A percentile compares a stretch with the other conserved stretches of the same genome.
Evolutionary conservation across 2,797 vertebrate genomes (phyloP).

Genomic region (Percopsis omiscomaycus): DNA sequence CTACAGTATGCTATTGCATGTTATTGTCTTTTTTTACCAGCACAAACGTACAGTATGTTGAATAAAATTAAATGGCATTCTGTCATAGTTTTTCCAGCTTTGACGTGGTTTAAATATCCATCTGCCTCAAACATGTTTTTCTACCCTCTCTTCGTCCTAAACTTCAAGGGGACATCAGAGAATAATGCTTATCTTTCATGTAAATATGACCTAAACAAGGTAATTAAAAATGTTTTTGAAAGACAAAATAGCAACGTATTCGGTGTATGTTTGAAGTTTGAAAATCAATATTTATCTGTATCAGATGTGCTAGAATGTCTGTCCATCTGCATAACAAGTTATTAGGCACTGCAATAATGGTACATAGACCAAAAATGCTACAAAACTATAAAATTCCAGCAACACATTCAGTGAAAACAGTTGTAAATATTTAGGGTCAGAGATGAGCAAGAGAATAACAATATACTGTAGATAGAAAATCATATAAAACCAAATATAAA

Average conservation of each 20-base stretch:
- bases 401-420: neutral
- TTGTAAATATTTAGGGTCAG: slow-evolving; percentile 1
- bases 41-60: neutral
- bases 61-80: neutral
- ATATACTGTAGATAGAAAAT: neutral
- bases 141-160: too few species aligned
- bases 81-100: too few species aligned
- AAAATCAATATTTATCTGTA: slow-evolving; percentile 68
- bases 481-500: slow-evolving; percentile 5
- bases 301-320: slow-evolving; percentile 60
- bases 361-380: slow-evolving; percentile 2
- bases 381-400: neutral
- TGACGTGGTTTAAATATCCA: too few species aligned
- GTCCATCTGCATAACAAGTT: slow-evolving; percentile 53
- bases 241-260: slow-evolving; percentile 20
- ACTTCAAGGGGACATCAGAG: too few species aligned
- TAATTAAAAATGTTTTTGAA: slow-evolving; percentile 20
- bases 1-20: too few species aligned
- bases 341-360: slow-evolving; percentile 58
- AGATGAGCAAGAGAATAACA: slow-evolving; percentile 1
- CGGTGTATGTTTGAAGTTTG: slow-evolving; percentile 29
- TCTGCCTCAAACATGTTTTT: neutral
- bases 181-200: too few species aligned
- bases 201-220: slow-evolving; percentile 23
- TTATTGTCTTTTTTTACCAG: too few species aligned